phyloP scores from a whole-genome alignment of 1,140 invertebrate species.

The Steinernema feltiae region DNA sequence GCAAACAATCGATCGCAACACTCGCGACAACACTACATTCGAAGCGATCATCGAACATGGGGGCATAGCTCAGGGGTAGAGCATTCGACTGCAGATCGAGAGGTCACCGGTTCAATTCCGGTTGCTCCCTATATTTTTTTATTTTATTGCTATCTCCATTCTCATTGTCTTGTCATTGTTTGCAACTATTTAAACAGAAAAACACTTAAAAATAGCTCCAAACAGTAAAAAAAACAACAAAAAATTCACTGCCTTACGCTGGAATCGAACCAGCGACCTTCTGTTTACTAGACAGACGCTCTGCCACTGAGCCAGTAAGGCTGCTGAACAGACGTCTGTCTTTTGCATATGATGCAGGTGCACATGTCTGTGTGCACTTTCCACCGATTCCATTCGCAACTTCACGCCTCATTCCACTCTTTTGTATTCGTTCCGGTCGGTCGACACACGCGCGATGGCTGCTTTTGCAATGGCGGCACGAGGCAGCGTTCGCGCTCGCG shows the following conservation, averaged over 20 bases:
- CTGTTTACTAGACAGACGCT: slow-evolving; percentile 37
- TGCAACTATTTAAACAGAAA: too few relatives aligned
- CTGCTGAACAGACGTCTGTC: too few relatives aligned
- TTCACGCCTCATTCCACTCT: background rate
- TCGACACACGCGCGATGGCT: background rate
- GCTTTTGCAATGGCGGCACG: background rate
- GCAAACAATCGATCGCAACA: too few relatives aligned
- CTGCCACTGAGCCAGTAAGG: slow-evolving; percentile 21
- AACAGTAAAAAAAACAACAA: too few relatives aligned
- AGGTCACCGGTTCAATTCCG: slow-evolving; percentile 63
- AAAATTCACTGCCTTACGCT: slow-evolving; percentile 32
- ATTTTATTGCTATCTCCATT: too few relatives aligned
- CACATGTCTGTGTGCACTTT: background rate
- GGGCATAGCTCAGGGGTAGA: slow-evolving; percentile 62
- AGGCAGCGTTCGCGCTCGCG: background rate
- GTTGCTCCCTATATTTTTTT: slow-evolving; percentile 61
- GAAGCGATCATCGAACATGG: too few relatives aligned
- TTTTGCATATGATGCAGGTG: too few relatives aligned
- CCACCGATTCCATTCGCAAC: background rate
- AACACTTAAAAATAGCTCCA: too few relatives aligned
- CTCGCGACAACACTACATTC: too few relatives aligned
- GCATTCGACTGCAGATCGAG: slow-evolving; percentile 64
- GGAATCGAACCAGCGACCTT: slow-evolving; percentile 36
- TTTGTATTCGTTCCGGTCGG: background rate
- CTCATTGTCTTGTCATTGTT: too few relatives aligned